Evolutionary conservation across 2,888 invertebrate species (phyloP).

Genomic region (Caradrina clavipalpis): DNA sequence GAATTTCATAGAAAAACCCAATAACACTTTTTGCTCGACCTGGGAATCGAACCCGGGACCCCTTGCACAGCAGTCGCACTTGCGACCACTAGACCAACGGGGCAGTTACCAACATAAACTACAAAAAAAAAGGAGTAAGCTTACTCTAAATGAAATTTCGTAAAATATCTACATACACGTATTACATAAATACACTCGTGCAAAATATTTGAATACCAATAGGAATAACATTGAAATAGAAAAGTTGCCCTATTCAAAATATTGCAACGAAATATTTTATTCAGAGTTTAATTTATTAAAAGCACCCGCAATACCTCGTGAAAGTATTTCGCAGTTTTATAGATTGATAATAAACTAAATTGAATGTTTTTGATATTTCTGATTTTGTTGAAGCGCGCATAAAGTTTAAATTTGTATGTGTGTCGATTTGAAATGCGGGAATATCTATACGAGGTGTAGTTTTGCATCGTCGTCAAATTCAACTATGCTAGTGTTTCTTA

Average conservation of each 20-base stretch:
- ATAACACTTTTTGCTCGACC: too few species aligned
- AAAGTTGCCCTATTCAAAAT: constrained; percentile 40
- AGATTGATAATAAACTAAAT: constrained; percentile 34
- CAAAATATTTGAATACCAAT: background rate
- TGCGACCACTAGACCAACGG: too few species aligned
- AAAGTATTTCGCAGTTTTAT: constrained; percentile 45
- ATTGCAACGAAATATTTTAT: constrained; percentile 47
- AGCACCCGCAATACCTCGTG: background rate
- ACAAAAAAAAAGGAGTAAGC: too few species aligned
- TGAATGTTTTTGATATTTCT: constrained; percentile 28
- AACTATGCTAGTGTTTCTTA: too few species aligned
- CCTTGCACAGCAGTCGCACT: too few species aligned
- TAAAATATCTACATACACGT: too few species aligned
- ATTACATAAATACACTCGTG: too few species aligned
- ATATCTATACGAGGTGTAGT: background rate
- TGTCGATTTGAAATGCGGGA: background rate
- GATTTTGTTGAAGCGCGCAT: constrained; percentile 18
- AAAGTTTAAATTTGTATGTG: background rate
- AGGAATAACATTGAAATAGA: background rate
- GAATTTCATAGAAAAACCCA: too few species aligned
- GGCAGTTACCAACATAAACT: too few species aligned
- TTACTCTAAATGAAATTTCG: too few species aligned
- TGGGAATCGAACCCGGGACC: too few species aligned
- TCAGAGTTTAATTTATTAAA: constrained; percentile 33
- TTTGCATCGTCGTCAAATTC: too few species aligned